A percentile compares a stretch with the other conserved stretches of the same genome.
Conservation (phyloP, 1,140 invertebrate species). For the Stenopsyche tienmushanensis region DNA sequence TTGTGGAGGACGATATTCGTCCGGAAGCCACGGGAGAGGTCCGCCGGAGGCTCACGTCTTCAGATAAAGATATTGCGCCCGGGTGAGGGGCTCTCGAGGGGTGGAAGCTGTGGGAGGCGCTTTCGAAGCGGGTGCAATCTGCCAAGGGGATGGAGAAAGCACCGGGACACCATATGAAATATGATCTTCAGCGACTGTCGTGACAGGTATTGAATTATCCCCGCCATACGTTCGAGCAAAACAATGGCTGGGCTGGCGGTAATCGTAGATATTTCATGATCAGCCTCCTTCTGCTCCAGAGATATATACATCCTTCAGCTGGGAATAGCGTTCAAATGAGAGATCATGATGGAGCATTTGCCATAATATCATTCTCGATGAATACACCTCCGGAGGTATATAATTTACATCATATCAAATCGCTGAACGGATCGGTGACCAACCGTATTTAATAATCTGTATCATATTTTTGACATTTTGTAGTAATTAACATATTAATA, state of each 20-base stretch:
- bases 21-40: slow-evolving; percentile 24
- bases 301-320: no score
- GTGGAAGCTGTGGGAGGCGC: background rate
- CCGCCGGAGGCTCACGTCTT: slow-evolving; percentile 23
- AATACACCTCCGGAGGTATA: background rate
- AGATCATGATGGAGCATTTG: background rate
- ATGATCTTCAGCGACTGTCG: slow-evolving; percentile 27
- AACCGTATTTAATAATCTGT: no score
- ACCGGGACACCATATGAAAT: slow-evolving; percentile 21
- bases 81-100: background rate
- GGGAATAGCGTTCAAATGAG: background rate
- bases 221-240: slow-evolving; percentile 18
- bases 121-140: no score
- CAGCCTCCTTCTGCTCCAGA: background rate
- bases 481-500: no score
- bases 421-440: no score
- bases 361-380: background rate
- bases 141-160: slow-evolving; percentile 4
- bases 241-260: slow-evolving; percentile 14
- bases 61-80: slow-evolving; percentile 29
- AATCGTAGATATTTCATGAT: slow-evolving; percentile 25
- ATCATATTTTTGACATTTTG: no score
- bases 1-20: slow-evolving; percentile 20
- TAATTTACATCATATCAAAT: background rate
- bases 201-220: slow-evolving; percentile 32